A percentile compares a stretch with the other conserved stretches of the same genome.
These are phyloP conservation scores for Andrena chrysosceles DNA, from an alignment of 2,888 invertebrate species.

Conservation along the genomic window DNA sequence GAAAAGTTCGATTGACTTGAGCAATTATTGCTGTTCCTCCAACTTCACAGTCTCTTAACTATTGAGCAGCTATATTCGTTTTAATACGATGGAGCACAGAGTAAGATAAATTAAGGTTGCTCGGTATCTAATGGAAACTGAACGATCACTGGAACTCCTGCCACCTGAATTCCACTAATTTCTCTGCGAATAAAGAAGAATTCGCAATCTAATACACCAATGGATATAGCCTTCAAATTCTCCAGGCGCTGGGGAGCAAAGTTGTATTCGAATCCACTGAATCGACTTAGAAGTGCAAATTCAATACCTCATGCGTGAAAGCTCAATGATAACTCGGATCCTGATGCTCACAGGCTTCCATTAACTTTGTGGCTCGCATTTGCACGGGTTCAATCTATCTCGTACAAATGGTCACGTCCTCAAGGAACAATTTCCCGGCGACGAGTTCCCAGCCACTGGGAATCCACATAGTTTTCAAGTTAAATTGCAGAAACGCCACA, in stretches of 20 bases:
- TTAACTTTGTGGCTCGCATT: conserved; percentile 16
- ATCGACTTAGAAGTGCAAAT: background rate
- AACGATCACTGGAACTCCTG: background rate
- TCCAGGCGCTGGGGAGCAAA: background rate
- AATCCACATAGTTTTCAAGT: conserved; percentile 55
- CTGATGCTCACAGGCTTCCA: background rate
- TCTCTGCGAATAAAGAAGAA: too few species aligned
- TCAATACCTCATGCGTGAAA: background rate
- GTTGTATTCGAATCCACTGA: background rate
- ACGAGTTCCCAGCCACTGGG: conserved; percentile 43
- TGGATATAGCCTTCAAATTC: background rate
- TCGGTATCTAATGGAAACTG: background rate
- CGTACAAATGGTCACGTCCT: conserved; percentile 13
- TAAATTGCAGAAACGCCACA: conserved; percentile 57
- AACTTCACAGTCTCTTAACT: conserved; percentile 1
- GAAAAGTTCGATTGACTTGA: conserved; percentile 22
- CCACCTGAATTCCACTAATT: background rate
- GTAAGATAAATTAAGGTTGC: background rate
- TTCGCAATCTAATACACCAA: too few species aligned
- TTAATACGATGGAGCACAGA: background rate
- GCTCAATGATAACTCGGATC: background rate
- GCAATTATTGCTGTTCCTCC: conserved; percentile 24
- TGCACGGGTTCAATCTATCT: background rate
- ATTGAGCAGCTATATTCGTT: background rate
- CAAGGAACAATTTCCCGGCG: conserved; percentile 44